phyloP scores from a whole-genome alignment of 2,113 vertebrate genomes.

The Planiliza haematocheilus region DNA sequence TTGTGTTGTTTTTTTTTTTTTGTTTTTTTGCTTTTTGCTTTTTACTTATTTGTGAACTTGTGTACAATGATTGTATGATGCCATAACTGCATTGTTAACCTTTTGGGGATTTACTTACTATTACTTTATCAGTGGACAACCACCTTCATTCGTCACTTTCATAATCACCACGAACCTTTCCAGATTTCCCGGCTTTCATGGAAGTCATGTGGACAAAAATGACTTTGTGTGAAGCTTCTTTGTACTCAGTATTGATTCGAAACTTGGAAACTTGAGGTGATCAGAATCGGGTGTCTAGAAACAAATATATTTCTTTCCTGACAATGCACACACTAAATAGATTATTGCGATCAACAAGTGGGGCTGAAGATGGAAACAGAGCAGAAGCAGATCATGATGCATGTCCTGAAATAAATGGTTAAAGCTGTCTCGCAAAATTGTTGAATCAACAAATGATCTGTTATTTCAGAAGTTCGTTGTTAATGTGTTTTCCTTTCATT shows the following conservation, averaged over 20 bases:
- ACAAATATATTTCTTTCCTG: not conserved
- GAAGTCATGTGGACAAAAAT: conserved; percentile 28
- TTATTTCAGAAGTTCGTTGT: conserved; percentile 20
- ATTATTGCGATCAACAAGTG: conserved; percentile 72
- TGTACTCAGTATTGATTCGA: conserved; percentile 42
- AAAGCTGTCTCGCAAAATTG: conserved; percentile 35
- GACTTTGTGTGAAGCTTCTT: conserved; percentile 38
- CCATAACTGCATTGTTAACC: conserved; percentile 88
- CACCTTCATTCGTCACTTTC: conserved; percentile 72
- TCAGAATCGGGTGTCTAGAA: not conserved
- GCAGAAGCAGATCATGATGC: conserved; percentile 19
- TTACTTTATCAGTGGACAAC: conserved; percentile 78
- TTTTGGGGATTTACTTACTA: conserved; percentile 81
- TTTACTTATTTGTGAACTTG: conserved; percentile 87
- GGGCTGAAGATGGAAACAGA: conserved; percentile 40
- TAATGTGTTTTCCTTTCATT: conserved; percentile 43
- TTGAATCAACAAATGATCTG: conserved; percentile 44
- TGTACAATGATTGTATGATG: conserved; percentile 85
- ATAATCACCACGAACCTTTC: conserved; percentile 71
- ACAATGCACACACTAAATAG: conserved; percentile 22
- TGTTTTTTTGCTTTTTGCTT: conserved; percentile 82
- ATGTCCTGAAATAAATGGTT: conserved; percentile 34
- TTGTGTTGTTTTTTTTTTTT: conserved; percentile 75
- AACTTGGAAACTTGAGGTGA: conserved; percentile 13
- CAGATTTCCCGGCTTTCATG: conserved; percentile 53